Evolutionary conservation across 2,113 vertebrate genomes (phyloP), one percentile per base, ranked within the genome.

Genomic region (Poeciliopsis turrubarensis): DNA sequence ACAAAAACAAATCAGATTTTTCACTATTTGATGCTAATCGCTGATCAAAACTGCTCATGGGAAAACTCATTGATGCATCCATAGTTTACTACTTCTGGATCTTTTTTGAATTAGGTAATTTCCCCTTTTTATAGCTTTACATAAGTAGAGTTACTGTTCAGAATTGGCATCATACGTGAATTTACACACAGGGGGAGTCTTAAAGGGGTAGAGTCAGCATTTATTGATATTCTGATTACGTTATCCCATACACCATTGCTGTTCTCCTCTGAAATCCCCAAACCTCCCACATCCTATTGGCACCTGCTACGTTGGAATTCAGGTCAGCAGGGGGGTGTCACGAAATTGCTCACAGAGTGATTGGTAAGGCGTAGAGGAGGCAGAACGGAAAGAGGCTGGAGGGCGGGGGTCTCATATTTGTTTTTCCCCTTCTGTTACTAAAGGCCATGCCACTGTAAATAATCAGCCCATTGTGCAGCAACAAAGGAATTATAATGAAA

Each of bases 401-500:
- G 26, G 60, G 32, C 60, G 32, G 54, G 26, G 30, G 44, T 73
- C 51, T 75, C 22, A 31, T 82, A 86, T 88, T 87, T 67, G 62
- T 66, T 73, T 76, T 73, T 31, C 3, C n/a, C 34, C 73, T 65
- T 65, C 85, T 89, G 83, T 85, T 87, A 87, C 75, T 80, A 83
- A 64, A 73, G 70, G 67, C 84, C 82, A 87, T 87, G 86, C 81
- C 64, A 70, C 57, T 44, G 76, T 71, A 27, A 86, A 92, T 91
- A 93, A 89, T 88, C 84, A 10, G 12, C 44, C 66, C 82, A 86
- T 92, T 93, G 86, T 92, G 70, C 25, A 0, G 3, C 60, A 32
- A 92, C 84, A 91, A 91, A 89, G 66, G 75, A 83, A 81, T 83
- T 64, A 87, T 91, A 89, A 94, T 93, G 86, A 86, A 92, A 87